A percentile compares a stretch with the other conserved stretches of the same genome.
Evolutionary conservation across 2,797 vertebrate genomes (phyloP).

Genomic region (Podarcis siculus): DNA sequence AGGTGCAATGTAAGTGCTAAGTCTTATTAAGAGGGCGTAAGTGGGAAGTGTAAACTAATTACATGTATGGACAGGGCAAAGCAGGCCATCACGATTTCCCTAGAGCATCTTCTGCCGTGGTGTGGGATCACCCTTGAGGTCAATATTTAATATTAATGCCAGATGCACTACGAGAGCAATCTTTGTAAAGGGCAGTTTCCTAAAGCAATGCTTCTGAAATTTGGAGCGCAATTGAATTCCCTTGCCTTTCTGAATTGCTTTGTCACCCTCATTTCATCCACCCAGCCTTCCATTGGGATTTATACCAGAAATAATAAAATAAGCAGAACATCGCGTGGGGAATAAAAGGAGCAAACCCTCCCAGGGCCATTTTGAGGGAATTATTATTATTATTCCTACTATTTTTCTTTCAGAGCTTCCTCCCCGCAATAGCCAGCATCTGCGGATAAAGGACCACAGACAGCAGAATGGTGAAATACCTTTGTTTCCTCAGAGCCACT

Average conservation of each 20-base stretch:
- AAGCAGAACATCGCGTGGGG: neutral
- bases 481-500: too few species aligned
- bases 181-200: neutral
- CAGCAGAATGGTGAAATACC: too few species aligned
- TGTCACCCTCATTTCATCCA: too few species aligned
- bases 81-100: accelerated
- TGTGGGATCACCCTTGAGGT: neutral
- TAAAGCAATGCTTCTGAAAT: neutral
- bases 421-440: too few species aligned
- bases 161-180: accelerated
- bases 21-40: neutral
- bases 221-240: neutral
- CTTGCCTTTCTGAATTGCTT: neutral
- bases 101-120: neutral
- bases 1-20: neutral
- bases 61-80: neutral
- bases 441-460: too few species aligned
- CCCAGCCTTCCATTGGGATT: accelerated
- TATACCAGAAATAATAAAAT: neutral
- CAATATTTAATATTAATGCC: neutral
- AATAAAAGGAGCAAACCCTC: neutral
- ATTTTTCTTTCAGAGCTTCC: too few species aligned
- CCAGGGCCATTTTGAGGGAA: neutral
- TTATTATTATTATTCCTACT: neutral
- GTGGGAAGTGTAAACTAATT: neutral